Evolutionary conservation across 1,140 invertebrate species (phyloP).

Genomic region (Neodiprion virginianus): DNA sequence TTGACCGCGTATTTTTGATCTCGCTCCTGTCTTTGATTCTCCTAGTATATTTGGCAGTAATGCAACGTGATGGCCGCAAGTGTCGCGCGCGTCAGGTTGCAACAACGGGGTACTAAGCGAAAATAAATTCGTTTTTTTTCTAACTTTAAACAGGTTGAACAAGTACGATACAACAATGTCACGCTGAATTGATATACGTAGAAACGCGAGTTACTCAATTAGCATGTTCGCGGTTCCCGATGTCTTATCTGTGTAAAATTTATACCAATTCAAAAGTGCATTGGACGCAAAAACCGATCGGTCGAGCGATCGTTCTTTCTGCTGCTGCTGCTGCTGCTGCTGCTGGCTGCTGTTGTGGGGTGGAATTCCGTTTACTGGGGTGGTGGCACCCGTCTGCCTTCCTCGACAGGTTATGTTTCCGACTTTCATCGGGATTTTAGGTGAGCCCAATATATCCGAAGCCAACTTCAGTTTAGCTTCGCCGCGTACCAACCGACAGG

Average conservation of each 20-base stretch:
- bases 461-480: background rate
- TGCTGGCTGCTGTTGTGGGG: background rate
- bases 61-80: background rate
- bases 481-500: background rate
- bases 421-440: conserved; percentile 74
- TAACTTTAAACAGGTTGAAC: conserved; percentile 7
- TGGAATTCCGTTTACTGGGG: conserved; percentile 7
- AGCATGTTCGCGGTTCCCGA: background rate
- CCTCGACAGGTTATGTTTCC: conserved; percentile 73
- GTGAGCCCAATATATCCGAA: conserved; percentile 57
- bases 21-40: background rate
- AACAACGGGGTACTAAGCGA: conserved; percentile 1
- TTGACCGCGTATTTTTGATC: background rate
- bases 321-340: too few relatives aligned
- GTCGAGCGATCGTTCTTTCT: background rate
- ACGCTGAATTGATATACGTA: background rate
- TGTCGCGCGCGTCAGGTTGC: conserved; percentile 1
- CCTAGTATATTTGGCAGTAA: background rate
- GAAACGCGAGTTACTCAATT: conserved; percentile 2
- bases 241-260: background rate
- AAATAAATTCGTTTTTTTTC: conserved; percentile 2
- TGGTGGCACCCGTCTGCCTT: conserved; percentile 6
- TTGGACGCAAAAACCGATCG: background rate
- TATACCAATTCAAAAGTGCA: background rate
- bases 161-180: conserved; percentile 1